Evolutionary conservation across 1,140 invertebrate species (phyloP), one percentile per base, ranked within the genome.

Genomic region (Trichomalopsis sarcophagae): DNA sequence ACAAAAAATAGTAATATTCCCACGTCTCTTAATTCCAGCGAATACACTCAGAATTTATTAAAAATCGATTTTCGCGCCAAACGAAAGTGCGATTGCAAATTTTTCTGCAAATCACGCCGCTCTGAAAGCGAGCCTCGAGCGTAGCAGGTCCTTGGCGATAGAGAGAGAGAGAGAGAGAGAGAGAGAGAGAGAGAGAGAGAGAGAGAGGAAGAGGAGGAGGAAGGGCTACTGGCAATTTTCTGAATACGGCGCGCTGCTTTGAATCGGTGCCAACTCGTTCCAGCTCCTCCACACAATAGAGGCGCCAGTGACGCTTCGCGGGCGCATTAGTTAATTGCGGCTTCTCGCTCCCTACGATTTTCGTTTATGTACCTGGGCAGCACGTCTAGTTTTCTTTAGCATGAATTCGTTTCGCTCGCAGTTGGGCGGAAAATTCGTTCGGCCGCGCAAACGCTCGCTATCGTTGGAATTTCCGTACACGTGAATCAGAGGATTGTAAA

Each of bases 201-300:
- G 55, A 73, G 76, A 73, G 30, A 36, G 75, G 11, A 36, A 4
- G 33, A 68, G 82, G 33, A 71, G 47, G 76, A 55, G 30, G 81
- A 88, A 89, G 87, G 78, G 84, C 86, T 87, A 84, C 88, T 89
- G 85, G 89, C 87, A 92, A 92, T 92, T 90, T 90, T 87, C 86
- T 89, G 89, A 92, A 90, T 91, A 62, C 55, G 17, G 90, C 90
- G 87, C 87, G 23, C 7, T 2, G 73, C 14, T 90, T 89, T 92
- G 91, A 92, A 92, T 90, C 87, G 89, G 91, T 92, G 91, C 91
- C 92, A 92, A 89, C 87, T 89, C 82, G 91, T 92, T 88, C 87
- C 88, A 85, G 69, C 81, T 74, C 50, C 73, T 74, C 68, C 27
- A 3, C 30, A 30, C 27, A 11, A 27, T 30, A 30, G 23, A 6